These are phyloP conservation scores for Petromus typicus DNA, from an alignment of 2,113 vertebrate species.

Conservation along the genomic window DNA sequence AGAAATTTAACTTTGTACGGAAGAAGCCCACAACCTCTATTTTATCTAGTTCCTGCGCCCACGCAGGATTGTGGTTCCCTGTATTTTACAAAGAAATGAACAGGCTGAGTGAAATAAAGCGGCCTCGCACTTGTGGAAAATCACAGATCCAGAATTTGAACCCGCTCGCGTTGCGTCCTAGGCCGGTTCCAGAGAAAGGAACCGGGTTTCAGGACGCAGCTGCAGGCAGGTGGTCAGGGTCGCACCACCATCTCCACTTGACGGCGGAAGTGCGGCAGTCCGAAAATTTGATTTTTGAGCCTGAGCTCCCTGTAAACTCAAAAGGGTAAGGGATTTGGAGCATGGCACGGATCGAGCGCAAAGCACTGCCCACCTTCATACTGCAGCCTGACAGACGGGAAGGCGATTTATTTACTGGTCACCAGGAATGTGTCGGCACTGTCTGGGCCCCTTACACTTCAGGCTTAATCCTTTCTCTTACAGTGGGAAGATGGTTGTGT, in stretches of 20 bases:
- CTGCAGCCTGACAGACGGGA: neutral
- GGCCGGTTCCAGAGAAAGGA: neutral
- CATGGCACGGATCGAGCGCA: neutral
- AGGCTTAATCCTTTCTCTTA: neutral
- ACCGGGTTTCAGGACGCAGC: neutral
- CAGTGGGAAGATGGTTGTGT: neutral
- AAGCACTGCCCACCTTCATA: neutral
- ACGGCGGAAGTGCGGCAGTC: no score
- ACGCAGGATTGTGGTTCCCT: no score
- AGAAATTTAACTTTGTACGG: neutral
- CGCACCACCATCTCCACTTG: neutral
- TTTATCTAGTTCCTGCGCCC: neutral
- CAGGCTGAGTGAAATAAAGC: neutral
- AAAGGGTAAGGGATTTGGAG: neutral
- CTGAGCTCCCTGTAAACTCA: fast-evolving
- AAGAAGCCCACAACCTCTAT: fast-evolving
- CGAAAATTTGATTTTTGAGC: neutral
- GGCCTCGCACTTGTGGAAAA: neutral
- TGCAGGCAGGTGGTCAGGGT: neutral
- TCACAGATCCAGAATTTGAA: neutral
- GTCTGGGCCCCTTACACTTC: neutral
- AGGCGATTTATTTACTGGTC: neutral
- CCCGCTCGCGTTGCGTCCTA: neutral
- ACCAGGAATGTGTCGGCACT: neutral
- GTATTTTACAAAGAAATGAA: neutral